These are phyloP conservation scores for Brachionus sp. DNA, from an alignment of 1,140 invertebrate genomes.

Conservation along the genomic window DNA sequence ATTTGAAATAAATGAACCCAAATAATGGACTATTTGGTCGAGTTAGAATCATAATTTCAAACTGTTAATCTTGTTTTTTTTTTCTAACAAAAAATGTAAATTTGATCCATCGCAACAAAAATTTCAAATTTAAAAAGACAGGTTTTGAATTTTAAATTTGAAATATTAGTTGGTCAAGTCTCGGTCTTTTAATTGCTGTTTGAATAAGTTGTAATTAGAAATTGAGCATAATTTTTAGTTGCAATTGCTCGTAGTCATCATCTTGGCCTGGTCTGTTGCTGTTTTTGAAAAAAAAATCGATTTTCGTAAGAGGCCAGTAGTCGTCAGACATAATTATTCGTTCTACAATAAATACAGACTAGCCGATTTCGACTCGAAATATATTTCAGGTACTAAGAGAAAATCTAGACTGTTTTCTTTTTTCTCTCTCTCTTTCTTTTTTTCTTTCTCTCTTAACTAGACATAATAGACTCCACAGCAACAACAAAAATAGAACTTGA, in stretches of 20 bases:
- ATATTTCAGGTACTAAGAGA: constrained; percentile 40
- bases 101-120: constrained; percentile 35
- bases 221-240: constrained; percentile 29
- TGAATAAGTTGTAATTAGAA: neutral
- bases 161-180: constrained; percentile 12
- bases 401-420: constrained; percentile 33
- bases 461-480: constrained; percentile 41
- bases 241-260: constrained; percentile 32
- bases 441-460: neutral
- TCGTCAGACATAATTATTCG: constrained; percentile 40
- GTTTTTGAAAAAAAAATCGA: constrained; percentile 36
- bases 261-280: constrained; percentile 33
- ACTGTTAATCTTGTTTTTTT: constrained; percentile 29
- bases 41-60: constrained; percentile 41
- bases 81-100: constrained; percentile 6
- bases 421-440: neutral
- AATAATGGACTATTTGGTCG: constrained; percentile 41
- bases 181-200: constrained; percentile 12
- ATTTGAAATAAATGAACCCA: constrained; percentile 38
- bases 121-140: constrained; percentile 21
- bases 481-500: constrained; percentile 27
- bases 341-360: constrained; percentile 38
- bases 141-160: constrained; percentile 28
- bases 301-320: constrained; percentile 4
- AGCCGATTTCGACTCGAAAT: constrained; percentile 11